Base-by-base conservation (phyloP, 2,797 vertebrate species). In the Coregonus ussuriensis region DNA sequence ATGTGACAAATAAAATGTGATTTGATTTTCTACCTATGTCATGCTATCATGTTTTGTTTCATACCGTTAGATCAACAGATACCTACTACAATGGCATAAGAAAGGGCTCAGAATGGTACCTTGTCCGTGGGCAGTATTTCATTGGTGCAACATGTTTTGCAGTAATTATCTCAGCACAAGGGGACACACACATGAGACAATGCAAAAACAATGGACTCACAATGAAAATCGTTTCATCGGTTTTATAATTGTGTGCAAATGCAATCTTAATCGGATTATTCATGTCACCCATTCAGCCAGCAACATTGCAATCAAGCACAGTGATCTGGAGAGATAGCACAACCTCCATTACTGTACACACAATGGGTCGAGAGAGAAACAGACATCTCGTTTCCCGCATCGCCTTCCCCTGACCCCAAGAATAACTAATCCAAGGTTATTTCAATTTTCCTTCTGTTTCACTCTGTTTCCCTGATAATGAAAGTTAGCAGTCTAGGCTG, bases 191-290 rank as follows among this genome's bases (percentile, higher is more conserved):
- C 25, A 54, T 14, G 21, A 33, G 35, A 21, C 68, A 6, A 14
- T 16, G 6, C 47, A 52, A 18, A 52, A 18, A 53, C 71, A 72
- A 72, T 31, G 51, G 5, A 14, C 51, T 37, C 4, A 31, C 25
- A 53, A 56, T 53, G 18, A 31, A 21, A 71, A 74, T 62, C 47
- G 67, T 75, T 74, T 81, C 77, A 68, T 74, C 31, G 25, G 62
- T 70, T 78, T 79, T 75, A 33, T 71, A 82, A 81, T 79, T 62
- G 72, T 70, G 5, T 37, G 29, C 41, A 52, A 77, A 77, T 72
- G 75, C 56, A 65, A 69, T 77, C 74, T 77, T 75, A 51, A 75
- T 78, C 54, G 37, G 77, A 84, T 84, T 82, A 84, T 74, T 79
- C 15, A 71, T 53, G 72, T 75, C 65, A 21, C 70, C 77, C 70